Percentiles rank a stretch among this genome's conserved stretches.
Evolutionary conservation across 1,140 invertebrate species (phyloP).

Genomic region (Trichoplusia ni): DNA sequence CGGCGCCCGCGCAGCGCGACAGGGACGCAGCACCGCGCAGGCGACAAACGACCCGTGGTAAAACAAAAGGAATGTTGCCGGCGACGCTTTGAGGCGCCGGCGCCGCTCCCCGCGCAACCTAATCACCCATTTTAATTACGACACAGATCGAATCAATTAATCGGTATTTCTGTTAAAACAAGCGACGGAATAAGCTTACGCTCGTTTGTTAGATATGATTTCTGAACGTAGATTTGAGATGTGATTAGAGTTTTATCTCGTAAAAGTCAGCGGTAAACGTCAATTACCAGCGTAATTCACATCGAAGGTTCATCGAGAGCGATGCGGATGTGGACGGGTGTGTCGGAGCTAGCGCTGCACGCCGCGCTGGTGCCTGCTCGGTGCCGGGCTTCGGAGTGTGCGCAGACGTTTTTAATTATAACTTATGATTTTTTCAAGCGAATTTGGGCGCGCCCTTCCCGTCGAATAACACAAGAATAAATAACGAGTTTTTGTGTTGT

Average conservation of each 20-base stretch:
- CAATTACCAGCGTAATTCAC: slow-evolving; percentile 30
- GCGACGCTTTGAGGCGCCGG: slow-evolving; percentile 79
- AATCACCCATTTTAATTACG: slow-evolving; percentile 81
- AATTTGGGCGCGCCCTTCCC: slow-evolving; percentile 77
- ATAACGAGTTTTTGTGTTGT: slow-evolving; percentile 80
- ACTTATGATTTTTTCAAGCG: slow-evolving; percentile 79
- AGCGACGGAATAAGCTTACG: slow-evolving; percentile 61
- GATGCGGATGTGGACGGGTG: background rate
- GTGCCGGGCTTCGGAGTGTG: slow-evolving; percentile 21
- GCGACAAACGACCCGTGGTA: slow-evolving; percentile 81
- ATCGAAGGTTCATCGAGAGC: slow-evolving; percentile 8
- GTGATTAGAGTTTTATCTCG: slow-evolving; percentile 59
- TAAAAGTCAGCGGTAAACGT: slow-evolving; percentile 45
- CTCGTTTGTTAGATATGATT: slow-evolving; percentile 44
- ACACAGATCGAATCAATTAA: slow-evolving; percentile 81
- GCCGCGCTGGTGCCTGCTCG: background rate
- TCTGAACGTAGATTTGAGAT: slow-evolving; percentile 50
- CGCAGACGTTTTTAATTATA: slow-evolving; percentile 79
- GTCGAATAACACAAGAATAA: slow-evolving; percentile 77
- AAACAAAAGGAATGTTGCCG: slow-evolving; percentile 81
- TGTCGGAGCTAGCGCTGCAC: background rate
- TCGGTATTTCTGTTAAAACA: slow-evolving; percentile 80
- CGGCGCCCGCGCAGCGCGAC: slow-evolving; percentile 65
- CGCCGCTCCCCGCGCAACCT: slow-evolving; percentile 73
- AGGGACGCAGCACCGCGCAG: slow-evolving; percentile 53